These are phyloP conservation scores for Idaea biselata DNA, from an alignment of 2,888 invertebrate genomes.

Conservation along the genomic window DNA sequence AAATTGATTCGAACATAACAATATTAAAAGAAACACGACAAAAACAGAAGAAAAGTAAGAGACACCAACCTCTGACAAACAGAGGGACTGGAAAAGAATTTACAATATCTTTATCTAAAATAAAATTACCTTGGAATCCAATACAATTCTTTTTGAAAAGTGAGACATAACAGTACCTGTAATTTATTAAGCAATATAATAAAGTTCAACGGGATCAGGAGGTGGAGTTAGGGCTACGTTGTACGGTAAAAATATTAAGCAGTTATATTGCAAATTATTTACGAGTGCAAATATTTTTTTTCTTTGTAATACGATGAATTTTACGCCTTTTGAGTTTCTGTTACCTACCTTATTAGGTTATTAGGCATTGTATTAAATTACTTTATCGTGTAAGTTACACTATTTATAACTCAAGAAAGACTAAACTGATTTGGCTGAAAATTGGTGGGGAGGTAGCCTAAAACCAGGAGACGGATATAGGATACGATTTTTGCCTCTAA, in stretches of 20 bases:
- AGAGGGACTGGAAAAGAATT: neutral
- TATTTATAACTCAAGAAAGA: too few relatives aligned
- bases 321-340: neutral
- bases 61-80: neutral
- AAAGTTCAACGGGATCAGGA: neutral
- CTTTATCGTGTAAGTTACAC: too few relatives aligned
- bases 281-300: slow-evolving; percentile 15
- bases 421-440: too few relatives aligned
- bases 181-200: neutral
- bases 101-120: neutral
- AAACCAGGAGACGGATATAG: too few relatives aligned
- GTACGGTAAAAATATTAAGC: slow-evolving; percentile 13
- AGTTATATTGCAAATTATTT: slow-evolving; percentile 15
- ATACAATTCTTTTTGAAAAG: neutral
- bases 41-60: neutral
- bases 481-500: too few relatives aligned
- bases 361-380: too few relatives aligned
- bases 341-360: neutral
- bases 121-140: neutral
- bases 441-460: too few relatives aligned
- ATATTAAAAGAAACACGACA: neutral
- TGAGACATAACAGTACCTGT: neutral
- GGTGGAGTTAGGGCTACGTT: neutral
- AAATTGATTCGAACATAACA: neutral
- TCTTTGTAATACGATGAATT: neutral